Percentiles rank a stretch among this genome's conserved stretches.
These are phyloP conservation scores for Disparrhopalites patrizii DNA, from an alignment of 2,888 invertebrate genomes.

Conservation along the genomic window DNA sequence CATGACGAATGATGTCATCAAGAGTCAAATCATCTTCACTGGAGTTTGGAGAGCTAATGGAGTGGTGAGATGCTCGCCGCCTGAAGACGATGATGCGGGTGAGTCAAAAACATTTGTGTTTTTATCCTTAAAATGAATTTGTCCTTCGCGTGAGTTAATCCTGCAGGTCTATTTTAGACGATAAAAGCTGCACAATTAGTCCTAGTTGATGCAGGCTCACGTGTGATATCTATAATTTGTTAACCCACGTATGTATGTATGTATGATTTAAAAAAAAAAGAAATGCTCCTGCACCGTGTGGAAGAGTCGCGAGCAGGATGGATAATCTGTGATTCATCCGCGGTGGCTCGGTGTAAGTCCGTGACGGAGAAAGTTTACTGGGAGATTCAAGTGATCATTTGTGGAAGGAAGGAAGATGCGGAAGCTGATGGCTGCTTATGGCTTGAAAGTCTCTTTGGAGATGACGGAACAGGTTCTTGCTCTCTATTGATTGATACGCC, in stretches of 20 bases:
- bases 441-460: conserved; percentile 37
- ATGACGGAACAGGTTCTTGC: conserved; percentile 42
- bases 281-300: conserved; percentile 31
- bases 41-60: conserved; percentile 47
- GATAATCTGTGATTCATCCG: conserved; percentile 44
- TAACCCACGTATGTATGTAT: not conserved
- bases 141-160: no score
- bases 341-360: conserved; percentile 35
- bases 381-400: conserved; percentile 44
- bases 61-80: conserved; percentile 35
- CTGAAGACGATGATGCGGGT: conserved; percentile 45
- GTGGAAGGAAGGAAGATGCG: conserved; percentile 17
- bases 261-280: conserved; percentile 21
- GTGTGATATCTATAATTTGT: no score
- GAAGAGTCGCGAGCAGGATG: conserved; percentile 40
- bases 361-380: conserved; percentile 40
- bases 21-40: conserved; percentile 33
- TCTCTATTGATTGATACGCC: no score
- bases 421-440: conserved; percentile 41
- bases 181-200: no score
- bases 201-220: no score
- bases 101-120: not conserved
- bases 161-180: no score
- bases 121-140: not conserved
- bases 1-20: conserved; percentile 42